These are phyloP conservation scores for Aplochiton taeniatus DNA, from an alignment of 2,797 vertebrate genomes.

Conservation along the genomic window DNA sequence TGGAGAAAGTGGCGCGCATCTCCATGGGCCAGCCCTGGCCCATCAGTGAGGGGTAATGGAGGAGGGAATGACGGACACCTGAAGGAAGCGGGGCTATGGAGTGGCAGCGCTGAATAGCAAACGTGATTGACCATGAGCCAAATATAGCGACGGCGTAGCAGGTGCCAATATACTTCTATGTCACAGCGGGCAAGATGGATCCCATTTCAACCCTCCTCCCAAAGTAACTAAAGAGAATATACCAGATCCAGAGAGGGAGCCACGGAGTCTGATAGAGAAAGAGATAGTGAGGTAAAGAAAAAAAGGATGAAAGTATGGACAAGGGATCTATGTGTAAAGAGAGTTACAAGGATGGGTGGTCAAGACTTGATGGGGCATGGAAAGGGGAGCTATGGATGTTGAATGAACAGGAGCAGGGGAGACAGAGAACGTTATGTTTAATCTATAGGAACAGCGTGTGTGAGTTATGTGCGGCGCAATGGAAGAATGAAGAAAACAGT, in stretches of 20 bases:
- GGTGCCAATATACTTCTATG: conserved; percentile 46
- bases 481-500: too few species aligned
- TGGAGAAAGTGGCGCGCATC: conserved; percentile 5
- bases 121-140: conserved; percentile 53
- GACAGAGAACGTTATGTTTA: conserved; percentile 12
- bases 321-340: background rate
- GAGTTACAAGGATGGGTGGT: background rate
- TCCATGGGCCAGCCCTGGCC: background rate
- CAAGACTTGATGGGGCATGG: background rate
- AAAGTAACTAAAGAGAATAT: background rate
- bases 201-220: conserved; percentile 46
- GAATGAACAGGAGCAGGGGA: background rate
- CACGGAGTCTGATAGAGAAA: background rate
- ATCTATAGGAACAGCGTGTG: too few species aligned
- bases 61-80: conserved; percentile 24
- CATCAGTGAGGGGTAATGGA: background rate
- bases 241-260: too few species aligned
- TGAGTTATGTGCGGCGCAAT: too few species aligned
- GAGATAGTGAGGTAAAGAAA: background rate
- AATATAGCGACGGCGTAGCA: conserved; percentile 50
- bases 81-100: conserved; percentile 15
- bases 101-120: conserved; percentile 45
- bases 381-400: background rate
- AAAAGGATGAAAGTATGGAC: background rate
- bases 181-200: conserved; percentile 29